Conservation (phyloP, 2,888 invertebrate species). For the Xylota segnis region DNA sequence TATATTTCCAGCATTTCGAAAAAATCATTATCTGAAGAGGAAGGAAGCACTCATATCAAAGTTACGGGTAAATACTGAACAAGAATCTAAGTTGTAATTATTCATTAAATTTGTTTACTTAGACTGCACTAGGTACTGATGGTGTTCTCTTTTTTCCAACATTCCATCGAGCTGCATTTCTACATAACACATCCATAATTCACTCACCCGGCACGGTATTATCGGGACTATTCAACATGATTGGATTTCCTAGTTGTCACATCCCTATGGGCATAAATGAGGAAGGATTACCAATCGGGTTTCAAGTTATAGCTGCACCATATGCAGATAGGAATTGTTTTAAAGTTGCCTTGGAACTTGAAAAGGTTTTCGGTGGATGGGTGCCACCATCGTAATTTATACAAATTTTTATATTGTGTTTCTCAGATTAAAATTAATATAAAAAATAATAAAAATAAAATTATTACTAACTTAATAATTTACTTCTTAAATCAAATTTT, state of each 20-base stretch:
- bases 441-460: background rate
- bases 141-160: conserved; percentile 91
- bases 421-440: background rate
- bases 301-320: conserved; percentile 91
- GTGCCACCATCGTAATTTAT: conserved; percentile 84
- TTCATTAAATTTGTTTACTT: background rate
- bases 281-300: conserved; percentile 89
- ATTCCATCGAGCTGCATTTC: conserved; percentile 88
- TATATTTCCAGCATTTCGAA: conserved; percentile 6
- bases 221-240: conserved; percentile 83
- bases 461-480: too few relatives aligned
- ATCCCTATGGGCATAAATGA: conserved; percentile 89
- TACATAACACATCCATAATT: conserved; percentile 88
- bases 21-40: conserved; percentile 28
- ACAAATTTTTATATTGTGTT: background rate
- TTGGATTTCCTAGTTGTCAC: conserved; percentile 91
- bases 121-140: conserved; percentile 86
- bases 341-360: conserved; percentile 92
- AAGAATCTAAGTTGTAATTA: background rate
- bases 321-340: conserved; percentile 92
- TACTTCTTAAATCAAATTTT: too few relatives aligned
- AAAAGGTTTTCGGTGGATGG: conserved; percentile 94
- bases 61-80: conserved; percentile 30
- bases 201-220: conserved; percentile 82
- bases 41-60: conserved; percentile 42